A percentile compares a stretch with the other conserved stretches of the same genome.
Evolutionary conservation across 2,888 invertebrate genomes (phyloP).

Genomic region (Scaptomyza cyrtandrae): DNA sequence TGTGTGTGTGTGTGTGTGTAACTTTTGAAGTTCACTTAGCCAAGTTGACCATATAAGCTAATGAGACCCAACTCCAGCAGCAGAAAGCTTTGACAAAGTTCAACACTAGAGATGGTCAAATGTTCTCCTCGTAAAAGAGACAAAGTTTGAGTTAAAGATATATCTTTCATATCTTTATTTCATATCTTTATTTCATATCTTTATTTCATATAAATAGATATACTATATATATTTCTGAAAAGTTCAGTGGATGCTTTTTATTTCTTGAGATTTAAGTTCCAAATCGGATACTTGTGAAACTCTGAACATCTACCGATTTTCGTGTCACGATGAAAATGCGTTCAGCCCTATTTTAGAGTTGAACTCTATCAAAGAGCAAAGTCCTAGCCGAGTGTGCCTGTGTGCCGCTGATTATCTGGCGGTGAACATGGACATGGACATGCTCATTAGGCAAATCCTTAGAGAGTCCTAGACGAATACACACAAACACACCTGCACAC

Average conservation of each 20-base stretch:
- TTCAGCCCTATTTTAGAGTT: slow-evolving; percentile 3
- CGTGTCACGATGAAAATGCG: slow-evolving; percentile 1
- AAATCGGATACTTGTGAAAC: no score
- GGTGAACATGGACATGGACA: slow-evolving; percentile 63
- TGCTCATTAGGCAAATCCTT: slow-evolving; percentile 76
- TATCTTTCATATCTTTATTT: no score
- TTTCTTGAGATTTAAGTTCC: no score
- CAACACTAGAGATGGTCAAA: slow-evolving; percentile 4
- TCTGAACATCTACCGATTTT: background rate
- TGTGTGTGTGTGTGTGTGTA: background rate
- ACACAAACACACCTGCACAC: slow-evolving; percentile 1
- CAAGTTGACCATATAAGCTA: slow-evolving; percentile 18
- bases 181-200: no score
- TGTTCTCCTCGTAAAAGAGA: no score
- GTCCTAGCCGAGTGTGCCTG: slow-evolving; percentile 22
- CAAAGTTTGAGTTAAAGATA: no score
- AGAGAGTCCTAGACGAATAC: slow-evolving; percentile 48
- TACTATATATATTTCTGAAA: no score
- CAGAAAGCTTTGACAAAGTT: slow-evolving; percentile 25
- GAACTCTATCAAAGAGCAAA: slow-evolving; percentile 3
- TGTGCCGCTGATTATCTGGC: slow-evolving; percentile 44
- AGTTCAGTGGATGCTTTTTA: no score
- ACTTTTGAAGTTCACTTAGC: slow-evolving; percentile 1
- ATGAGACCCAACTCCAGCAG: slow-evolving; percentile 38
- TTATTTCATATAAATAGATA: no score